Evolutionary conservation across 2,113 vertebrate species (phyloP).

Genomic region (Tautogolabrus adspersus): DNA sequence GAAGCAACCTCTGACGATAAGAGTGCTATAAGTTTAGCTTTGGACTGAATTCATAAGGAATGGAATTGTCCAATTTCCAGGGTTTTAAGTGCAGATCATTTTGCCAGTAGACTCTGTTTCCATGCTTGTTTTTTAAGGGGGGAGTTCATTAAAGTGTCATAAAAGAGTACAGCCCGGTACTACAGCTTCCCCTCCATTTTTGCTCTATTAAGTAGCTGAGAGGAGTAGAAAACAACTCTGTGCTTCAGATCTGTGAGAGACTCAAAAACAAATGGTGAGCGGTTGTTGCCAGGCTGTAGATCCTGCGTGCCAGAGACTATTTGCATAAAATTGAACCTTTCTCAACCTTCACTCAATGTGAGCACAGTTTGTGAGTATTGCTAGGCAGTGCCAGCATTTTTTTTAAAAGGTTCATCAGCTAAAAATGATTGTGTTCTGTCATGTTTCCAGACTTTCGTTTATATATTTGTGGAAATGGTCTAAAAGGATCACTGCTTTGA

Average conservation of each 20-base stretch:
- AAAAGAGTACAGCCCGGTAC: too few species aligned
- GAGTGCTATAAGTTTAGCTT: too few species aligned
- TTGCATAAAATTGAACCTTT: neutral
- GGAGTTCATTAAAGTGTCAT: neutral
- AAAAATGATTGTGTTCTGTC: neutral
- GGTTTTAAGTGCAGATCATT: too few species aligned
- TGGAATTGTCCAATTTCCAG: too few species aligned
- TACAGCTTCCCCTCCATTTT: neutral
- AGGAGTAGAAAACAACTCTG: neutral
- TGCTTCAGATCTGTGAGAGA: neutral
- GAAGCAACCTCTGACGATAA: too few species aligned
- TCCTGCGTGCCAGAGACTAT: neutral
- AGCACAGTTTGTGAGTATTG: neutral
- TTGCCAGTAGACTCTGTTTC: too few species aligned
- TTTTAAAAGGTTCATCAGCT: neutral
- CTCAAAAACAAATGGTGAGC: neutral
- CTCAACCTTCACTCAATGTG: neutral
- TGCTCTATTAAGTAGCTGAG: neutral
- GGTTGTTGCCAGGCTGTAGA: neutral
- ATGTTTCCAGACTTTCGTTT: neutral
- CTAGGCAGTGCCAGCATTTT: neutral
- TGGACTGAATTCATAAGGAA: too few species aligned
- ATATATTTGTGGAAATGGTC: neutral
- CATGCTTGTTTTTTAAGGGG: neutral
- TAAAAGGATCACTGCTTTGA: neutral